These are phyloP conservation scores for Squalus acanthias DNA, from an alignment of 2,797 vertebrate species.

Conservation along the genomic window DNA sequence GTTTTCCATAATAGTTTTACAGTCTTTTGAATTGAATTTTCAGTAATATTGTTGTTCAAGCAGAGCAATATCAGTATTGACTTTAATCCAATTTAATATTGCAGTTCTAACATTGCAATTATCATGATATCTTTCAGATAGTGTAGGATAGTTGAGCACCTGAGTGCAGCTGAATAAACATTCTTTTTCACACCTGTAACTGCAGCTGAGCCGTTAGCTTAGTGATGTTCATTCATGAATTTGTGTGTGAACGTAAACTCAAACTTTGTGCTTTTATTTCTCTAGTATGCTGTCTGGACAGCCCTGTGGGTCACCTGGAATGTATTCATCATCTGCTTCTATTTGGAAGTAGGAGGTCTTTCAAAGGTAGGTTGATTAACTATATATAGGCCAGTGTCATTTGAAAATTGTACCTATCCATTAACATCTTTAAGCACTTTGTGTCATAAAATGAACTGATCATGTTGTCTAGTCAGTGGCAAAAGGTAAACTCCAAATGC, in stretches of 20 bases:
- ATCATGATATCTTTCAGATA: neutral
- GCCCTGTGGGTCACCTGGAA: constrained; percentile 89
- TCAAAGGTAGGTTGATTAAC: constrained; percentile 69
- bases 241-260: neutral
- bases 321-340: constrained; percentile 86
- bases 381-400: neutral
- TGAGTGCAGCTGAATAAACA: neutral
- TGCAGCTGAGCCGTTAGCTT: neutral
- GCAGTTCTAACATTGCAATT: constrained; percentile 8
- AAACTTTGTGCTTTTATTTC: constrained; percentile 40
- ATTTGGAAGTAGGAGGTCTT: constrained; percentile 83
- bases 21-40: constrained; percentile 21
- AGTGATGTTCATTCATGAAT: constrained; percentile 41
- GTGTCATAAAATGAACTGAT: neutral
- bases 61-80: neutral
- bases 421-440: neutral
- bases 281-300: constrained; percentile 78
- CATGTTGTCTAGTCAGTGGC: neutral
- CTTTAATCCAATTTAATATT: neutral
- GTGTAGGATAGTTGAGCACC: neutral
- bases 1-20: neutral
- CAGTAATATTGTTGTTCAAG: neutral
- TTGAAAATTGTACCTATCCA: neutral
- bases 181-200: neutral
- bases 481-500: neutral